phyloP scores from a whole-genome alignment of 2,888 invertebrate genomes.

The Troides oblongomaculatus region DNA sequence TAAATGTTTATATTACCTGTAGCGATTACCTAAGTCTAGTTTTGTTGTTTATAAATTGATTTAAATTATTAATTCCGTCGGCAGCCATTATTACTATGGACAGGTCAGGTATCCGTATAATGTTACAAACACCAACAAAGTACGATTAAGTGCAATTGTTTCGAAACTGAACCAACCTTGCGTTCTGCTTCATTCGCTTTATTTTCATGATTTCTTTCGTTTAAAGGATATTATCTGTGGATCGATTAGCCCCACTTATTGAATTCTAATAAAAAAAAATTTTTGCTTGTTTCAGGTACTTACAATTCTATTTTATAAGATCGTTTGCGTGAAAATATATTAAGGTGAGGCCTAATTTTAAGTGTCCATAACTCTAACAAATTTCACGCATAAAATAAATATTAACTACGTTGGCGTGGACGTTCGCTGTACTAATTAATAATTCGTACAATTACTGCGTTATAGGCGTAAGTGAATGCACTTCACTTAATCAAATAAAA shows the following conservation, averaged over 20 bases:
- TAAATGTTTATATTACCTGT: neutral
- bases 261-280: slow-evolving; percentile 20
- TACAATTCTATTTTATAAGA: slow-evolving; percentile 36
- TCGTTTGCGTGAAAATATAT: slow-evolving; percentile 47
- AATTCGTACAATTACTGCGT: slow-evolving; percentile 34
- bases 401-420: slow-evolving; percentile 34
- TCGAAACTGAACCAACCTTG: slow-evolving; percentile 66
- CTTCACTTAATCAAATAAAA: slow-evolving; percentile 33
- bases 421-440: slow-evolving; percentile 36
- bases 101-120: slow-evolving; percentile 44
- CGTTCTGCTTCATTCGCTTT: slow-evolving; percentile 48
- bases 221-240: slow-evolving; percentile 3
- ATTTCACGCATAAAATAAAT: slow-evolving; percentile 34
- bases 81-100: neutral
- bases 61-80: neutral
- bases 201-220: slow-evolving; percentile 48
- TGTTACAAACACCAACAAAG: slow-evolving; percentile 35
- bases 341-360: slow-evolving; percentile 55
- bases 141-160: slow-evolving; percentile 43
- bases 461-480: slow-evolving; percentile 35
- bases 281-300: slow-evolving; percentile 66
- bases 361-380: slow-evolving; percentile 25
- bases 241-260: slow-evolving; percentile 10
- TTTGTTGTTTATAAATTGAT: neutral
- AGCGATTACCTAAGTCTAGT: neutral